Evolutionary conservation across 2,113 vertebrate genomes (phyloP), one percentile per base, ranked within the genome.

Genomic region (Paedocypris sp.): DNA sequence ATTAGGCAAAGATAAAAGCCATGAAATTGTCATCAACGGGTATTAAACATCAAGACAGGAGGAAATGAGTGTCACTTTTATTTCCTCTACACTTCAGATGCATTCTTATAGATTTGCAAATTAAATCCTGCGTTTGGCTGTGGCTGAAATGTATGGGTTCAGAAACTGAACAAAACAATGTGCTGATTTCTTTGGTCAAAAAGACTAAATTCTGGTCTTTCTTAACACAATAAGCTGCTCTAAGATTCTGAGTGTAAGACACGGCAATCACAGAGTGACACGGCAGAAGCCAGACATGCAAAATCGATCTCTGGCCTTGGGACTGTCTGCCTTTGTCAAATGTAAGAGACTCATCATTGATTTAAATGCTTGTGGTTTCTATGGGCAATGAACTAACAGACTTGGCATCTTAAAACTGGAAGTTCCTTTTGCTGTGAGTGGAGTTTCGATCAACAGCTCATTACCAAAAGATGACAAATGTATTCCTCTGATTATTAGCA

Each of bases 401-500:
- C 10, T 7, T 48, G 11, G 2, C 35, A 12, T 48, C 39, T 16
- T 38, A n/a, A 28, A 16, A 18, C 11, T 41, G n/a, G 8, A 8
- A 20, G 13, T 22, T 36, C 12, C 22, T 32, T 20, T 19, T 62
- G 20, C 13, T 47, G n/a, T 53, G 19, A 43, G 6, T 43, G 36
- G 50, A 15, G 43, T 38, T 43, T 45, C 10, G 0, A 72, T 69
- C 70, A 76, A 69, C 59, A 66, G 61, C 66, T 67, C 29, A 46
- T 65, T 69, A 41, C 62, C 42, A 54, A 66, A 26, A 61, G 35
- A 43, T 69, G 41, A 49, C 52, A 59, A 42, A 76, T 60, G 67
- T 42, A 54, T 32, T 54, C 22, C 22, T 35, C 43, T 33, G 11
- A 12, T 48, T 38, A 61, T 43, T 42, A 54, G 38, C 56, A 32